Evolutionary conservation across 2,888 invertebrate genomes (phyloP).

Genomic region (Agrochola litura): DNA sequence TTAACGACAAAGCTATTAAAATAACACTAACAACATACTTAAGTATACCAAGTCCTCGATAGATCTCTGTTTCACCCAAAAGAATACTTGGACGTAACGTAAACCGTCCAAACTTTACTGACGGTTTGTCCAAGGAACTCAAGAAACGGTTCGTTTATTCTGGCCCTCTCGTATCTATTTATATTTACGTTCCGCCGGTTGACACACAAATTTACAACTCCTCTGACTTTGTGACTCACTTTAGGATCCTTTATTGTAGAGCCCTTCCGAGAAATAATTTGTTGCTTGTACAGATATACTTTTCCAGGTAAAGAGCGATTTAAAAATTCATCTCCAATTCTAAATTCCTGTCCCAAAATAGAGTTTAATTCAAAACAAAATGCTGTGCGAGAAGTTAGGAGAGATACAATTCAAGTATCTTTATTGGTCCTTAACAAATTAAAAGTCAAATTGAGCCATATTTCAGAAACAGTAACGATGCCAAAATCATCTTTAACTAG

Average conservation of each 20-base stretch:
- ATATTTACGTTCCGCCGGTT: slow-evolving; percentile 39
- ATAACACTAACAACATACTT: neutral
- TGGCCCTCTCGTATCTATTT: slow-evolving; percentile 37
- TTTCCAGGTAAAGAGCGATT: neutral
- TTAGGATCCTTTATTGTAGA: slow-evolving; percentile 16
- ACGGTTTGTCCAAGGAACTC: slow-evolving; percentile 20
- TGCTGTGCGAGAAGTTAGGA: neutral
- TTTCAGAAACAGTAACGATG: too few relatives aligned
- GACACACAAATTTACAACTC: slow-evolving; percentile 37
- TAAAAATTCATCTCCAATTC: slow-evolving; percentile 1
- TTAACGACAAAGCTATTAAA: neutral
- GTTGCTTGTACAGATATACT: neutral
- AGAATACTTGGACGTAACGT: neutral
- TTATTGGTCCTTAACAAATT: neutral
- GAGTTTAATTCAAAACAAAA: neutral
- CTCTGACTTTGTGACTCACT: slow-evolving; percentile 42
- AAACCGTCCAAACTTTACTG: slow-evolving; percentile 8
- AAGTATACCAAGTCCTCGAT: neutral
- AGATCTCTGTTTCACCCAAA: neutral
- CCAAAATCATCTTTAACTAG: neutral
- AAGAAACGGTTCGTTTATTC: slow-evolving; percentile 55
- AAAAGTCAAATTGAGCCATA: neutral
- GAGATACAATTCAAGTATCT: neutral
- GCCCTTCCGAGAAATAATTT: slow-evolving; percentile 6
- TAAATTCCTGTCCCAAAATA: neutral